Evolutionary conservation across 2,113 vertebrate species (phyloP).

Genomic region (Sturnus vulgaris): DNA sequence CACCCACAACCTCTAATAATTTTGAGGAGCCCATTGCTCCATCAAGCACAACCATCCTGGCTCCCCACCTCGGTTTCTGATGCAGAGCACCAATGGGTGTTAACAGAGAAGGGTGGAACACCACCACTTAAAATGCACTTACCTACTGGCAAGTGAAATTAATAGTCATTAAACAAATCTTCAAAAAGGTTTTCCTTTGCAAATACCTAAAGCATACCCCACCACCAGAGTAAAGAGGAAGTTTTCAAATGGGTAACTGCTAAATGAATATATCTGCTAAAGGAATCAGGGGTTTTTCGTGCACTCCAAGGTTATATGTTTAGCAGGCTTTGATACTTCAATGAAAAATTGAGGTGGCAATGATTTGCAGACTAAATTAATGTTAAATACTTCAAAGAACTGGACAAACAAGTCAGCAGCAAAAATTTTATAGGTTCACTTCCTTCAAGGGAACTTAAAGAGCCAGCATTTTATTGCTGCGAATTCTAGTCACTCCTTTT

Average conservation of each 20-base stretch:
- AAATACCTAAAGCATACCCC: background rate
- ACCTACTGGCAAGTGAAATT: background rate
- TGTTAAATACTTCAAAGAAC: constrained; percentile 76
- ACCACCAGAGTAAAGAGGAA: background rate
- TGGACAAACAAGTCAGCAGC: constrained; percentile 75
- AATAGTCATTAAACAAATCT: background rate
- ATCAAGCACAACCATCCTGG: background rate
- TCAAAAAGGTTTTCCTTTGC: background rate
- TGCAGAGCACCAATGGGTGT: background rate
- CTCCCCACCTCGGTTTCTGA: background rate
- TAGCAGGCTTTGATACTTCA: constrained; percentile 64
- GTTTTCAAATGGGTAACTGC: constrained; percentile 1
- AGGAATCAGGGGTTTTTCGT: background rate
- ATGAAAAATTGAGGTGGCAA: constrained; percentile 69
- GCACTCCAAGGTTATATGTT: constrained; percentile 46
- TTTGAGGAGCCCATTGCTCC: background rate
- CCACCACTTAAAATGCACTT: background rate
- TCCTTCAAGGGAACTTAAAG: constrained; percentile 74
- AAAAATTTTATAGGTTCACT: constrained; percentile 76
- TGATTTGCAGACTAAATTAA: constrained; percentile 74
- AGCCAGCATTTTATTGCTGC: constrained; percentile 78
- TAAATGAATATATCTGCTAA: constrained; percentile 52
- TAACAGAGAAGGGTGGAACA: background rate
- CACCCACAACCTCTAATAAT: background rate
- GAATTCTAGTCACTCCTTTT: constrained; percentile 76